phyloP scores from a whole-genome alignment of 2,888 invertebrate genomes.

The Pandemis heparana region DNA sequence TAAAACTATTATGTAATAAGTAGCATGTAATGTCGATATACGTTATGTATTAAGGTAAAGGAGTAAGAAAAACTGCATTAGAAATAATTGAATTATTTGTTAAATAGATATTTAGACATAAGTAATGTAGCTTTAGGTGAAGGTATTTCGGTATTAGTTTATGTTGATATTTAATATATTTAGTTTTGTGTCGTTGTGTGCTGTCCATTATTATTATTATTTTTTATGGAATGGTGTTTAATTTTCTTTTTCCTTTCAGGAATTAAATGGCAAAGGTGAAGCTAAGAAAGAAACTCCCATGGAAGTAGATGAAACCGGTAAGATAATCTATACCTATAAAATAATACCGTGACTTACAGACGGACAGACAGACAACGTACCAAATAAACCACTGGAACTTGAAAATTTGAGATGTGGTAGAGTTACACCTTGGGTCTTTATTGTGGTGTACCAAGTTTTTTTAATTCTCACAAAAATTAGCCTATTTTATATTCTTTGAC shows the following conservation, averaged over 20 bases:
- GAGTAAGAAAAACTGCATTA: background rate
- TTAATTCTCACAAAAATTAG: no score
- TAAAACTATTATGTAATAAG: background rate
- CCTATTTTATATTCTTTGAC: no score
- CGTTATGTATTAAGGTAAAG: background rate
- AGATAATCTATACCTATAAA: slow-evolving; percentile 41
- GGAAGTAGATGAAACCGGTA: slow-evolving; percentile 79
- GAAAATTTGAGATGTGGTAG: no score
- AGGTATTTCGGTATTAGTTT: background rate
- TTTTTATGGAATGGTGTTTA: background rate
- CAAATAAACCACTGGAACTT: no score
- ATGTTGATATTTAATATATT: background rate
- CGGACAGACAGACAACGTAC: no score
- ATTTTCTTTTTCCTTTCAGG: slow-evolving; percentile 62
- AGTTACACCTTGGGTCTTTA: no score
- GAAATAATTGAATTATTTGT: background rate
- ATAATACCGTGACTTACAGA: no score
- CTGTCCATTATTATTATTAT: background rate
- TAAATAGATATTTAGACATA: background rate
- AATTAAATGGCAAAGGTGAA: slow-evolving; percentile 71
- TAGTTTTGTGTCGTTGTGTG: slow-evolving; percentile 25
- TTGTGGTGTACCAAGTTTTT: no score
- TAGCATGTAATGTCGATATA: slow-evolving; percentile 2
- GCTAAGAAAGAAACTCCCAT: slow-evolving; percentile 73
- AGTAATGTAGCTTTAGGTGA: background rate